Base-by-base conservation (phyloP, 2,797 vertebrate species). In the Knipowitschia caucasica region DNA sequence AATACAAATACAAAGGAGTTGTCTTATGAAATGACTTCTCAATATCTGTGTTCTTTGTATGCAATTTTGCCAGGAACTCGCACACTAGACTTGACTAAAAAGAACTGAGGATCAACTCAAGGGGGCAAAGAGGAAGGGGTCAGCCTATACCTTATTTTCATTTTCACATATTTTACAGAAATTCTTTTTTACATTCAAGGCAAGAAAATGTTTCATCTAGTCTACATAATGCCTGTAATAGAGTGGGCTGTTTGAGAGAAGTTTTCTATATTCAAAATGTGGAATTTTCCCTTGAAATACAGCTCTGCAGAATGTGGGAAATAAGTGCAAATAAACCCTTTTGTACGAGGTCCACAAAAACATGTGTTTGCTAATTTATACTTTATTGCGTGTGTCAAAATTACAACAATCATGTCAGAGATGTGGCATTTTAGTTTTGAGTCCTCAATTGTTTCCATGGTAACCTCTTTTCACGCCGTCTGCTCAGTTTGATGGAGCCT, bases 341-440 rank as follows among this genome's bases (percentile, higher is more conserved):
- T n/a, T n/a, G n/a, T n/a, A 35, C 4, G 24, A n/a, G 24, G 24
- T 7, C 24, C 7, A 40, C 23, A n/a, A 43, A 43, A 12, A n/a
- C 43, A 14, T 2, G 14, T 45, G 43, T 45, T 45, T 45, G 11
- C 24, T 45, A 7, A 45, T 45, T 45, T 45, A 27, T 45, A 27
- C 10, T 45, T 44, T 17, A 11, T 12, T 6, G 21, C 11, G 12
- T 42, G 21, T 42, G 9, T 20, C 42, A 23, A 44, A 44, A 44
- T 44, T 25, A 44, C 23, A 26, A 24, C 42, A 15, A 44, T 25
- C 42, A n/a, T 15, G 42, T 44, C 42, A 44, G 24, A 44, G 42
- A 26, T 27, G 25, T 9, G n/a, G 3, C 14, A 9, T 45, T 26
- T 17, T 25, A 6, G 26, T 30, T 27, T 30, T 17, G 29, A 29